Evolutionary conservation across 2,797 vertebrate genomes (phyloP).

Genomic region (Pipistrellus kuhlii): DNA sequence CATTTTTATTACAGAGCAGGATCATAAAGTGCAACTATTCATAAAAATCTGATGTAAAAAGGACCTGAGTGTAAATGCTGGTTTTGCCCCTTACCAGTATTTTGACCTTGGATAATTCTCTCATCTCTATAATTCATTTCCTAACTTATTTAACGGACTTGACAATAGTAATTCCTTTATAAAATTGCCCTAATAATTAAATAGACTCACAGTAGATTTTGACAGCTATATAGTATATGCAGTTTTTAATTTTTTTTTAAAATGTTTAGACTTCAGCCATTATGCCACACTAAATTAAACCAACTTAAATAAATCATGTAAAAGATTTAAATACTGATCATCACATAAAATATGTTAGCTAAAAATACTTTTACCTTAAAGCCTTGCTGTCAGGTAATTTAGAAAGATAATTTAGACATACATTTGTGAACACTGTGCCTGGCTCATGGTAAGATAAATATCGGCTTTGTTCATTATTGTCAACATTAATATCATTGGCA

Average conservation of each 20-base stretch:
- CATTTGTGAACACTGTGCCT: background rate
- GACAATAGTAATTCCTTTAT: background rate
- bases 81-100: background rate
- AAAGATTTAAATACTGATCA: background rate
- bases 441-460: background rate
- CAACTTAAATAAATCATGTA: background rate
- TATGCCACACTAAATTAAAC: background rate
- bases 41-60: conserved; percentile 10
- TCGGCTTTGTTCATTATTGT: background rate
- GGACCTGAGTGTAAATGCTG: background rate
- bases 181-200: background rate
- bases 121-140: background rate
- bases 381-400: conserved; percentile 7
- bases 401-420: conserved; percentile 23
- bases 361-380: conserved; percentile 28
- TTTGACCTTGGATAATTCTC: background rate
- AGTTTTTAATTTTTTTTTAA: background rate
- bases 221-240: background rate
- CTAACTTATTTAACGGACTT: background rate
- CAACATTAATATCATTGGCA: background rate
- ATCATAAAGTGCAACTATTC: background rate
- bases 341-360: background rate
- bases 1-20: conserved; percentile 20
- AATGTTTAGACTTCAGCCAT: background rate
- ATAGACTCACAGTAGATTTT: background rate